Conservation (phyloP, 2,888 invertebrate genomes). For the Hypsopygia costalis region DNA sequence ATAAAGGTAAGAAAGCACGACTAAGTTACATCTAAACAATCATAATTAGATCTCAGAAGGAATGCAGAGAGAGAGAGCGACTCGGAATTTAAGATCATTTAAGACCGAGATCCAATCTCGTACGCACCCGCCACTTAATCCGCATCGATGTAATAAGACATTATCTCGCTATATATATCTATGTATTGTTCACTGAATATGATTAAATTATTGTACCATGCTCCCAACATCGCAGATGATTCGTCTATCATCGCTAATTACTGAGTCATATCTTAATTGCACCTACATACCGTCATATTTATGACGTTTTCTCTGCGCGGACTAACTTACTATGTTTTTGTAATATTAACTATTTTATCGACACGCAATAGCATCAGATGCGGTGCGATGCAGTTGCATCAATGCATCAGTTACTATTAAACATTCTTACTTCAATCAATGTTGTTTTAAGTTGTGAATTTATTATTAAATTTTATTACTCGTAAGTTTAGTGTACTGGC, state of each 20-base stretch:
- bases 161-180: not conserved
- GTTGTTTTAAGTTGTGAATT: too few species aligned
- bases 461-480: too few species aligned
- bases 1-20: not conserved
- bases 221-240: not conserved
- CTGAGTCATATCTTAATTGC: not conserved
- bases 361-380: constrained; percentile 14
- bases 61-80: constrained; percentile 9
- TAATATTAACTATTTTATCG: constrained; percentile 10
- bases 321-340: constrained; percentile 6
- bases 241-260: not conserved
- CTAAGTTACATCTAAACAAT: constrained; percentile 5
- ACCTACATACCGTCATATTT: not conserved
- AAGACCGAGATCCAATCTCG: constrained; percentile 4
- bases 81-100: constrained; percentile 3
- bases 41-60: constrained; percentile 7
- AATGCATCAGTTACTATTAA: not conserved
- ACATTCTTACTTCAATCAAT: too few species aligned
- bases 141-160: not conserved
- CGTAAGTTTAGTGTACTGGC: too few species aligned
- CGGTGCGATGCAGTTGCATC: too few species aligned
- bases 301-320: not conserved
- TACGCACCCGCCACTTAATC: not conserved
- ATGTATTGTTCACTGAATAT: not conserved
- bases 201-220: not conserved